These are phyloP conservation scores for Fissipunctia ypsillon DNA, from an alignment of 2,888 invertebrate genomes.

Conservation along the genomic window DNA sequence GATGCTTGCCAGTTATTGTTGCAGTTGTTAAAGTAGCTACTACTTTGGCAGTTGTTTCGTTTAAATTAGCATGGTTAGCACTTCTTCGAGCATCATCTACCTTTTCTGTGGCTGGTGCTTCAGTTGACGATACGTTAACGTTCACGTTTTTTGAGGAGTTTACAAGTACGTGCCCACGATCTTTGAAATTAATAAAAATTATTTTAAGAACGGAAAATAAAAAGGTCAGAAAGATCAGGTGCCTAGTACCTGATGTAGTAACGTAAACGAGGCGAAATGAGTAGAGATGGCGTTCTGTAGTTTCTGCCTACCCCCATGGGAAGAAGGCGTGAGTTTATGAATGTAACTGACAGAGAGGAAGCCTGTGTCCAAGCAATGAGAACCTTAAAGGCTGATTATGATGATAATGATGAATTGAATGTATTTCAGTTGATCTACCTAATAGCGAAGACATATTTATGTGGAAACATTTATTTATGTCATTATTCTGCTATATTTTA, in stretches of 20 bases:
- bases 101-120: not conserved
- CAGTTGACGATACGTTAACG: not conserved
- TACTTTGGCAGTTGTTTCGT: not conserved
- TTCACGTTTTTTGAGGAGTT: conserved; percentile 8
- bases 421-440: not conserved
- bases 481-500: not conserved
- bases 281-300: too few species aligned
- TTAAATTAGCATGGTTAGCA: not conserved
- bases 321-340: too few species aligned
- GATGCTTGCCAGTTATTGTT: not conserved
- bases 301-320: too few species aligned
- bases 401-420: too few species aligned
- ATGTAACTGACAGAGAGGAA: too few species aligned
- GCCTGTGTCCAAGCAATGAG: too few species aligned
- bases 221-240: too few species aligned
- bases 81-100: conserved; percentile 36
- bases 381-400: too few species aligned
- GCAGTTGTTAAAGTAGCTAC: not conserved
- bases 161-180: not conserved
- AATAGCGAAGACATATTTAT: not conserved
- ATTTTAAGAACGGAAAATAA: too few species aligned
- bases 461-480: not conserved
- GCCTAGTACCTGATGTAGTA: too few species aligned
- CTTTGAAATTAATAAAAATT: conserved; percentile 17
- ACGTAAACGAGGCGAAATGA: too few species aligned